Conservation (phyloP, 2,797 vertebrate species). For the Danio choprae region DNA sequence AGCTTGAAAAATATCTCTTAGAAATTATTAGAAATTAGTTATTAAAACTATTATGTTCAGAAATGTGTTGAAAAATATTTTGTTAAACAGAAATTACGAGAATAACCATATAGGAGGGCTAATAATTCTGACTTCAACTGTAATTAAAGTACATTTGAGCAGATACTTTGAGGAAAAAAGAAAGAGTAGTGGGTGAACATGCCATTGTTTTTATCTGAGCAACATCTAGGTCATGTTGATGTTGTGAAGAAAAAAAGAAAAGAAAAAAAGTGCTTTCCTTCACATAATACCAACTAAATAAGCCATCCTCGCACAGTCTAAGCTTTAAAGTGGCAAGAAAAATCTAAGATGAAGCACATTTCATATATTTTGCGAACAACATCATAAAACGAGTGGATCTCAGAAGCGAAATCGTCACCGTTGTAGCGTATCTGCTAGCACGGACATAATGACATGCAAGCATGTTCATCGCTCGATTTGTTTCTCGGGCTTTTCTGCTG, state of each 20-base stretch:
- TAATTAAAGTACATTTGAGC: no score
- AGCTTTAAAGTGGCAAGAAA: not conserved
- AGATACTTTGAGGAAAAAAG: not conserved
- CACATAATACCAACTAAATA: not conserved
- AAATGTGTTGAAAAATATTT: no score
- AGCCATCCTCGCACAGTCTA: not conserved
- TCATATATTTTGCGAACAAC: not conserved
- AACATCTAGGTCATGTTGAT: not conserved
- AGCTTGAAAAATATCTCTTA: no score
- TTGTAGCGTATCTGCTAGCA: not conserved
- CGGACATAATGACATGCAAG: conserved; percentile 35
- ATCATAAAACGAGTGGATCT: not conserved
- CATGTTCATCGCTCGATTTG: conserved; percentile 52
- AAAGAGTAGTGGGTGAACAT: not conserved
- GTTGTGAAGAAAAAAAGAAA: not conserved
- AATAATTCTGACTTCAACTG: no score
- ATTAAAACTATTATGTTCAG: no score
- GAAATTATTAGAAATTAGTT: no score
- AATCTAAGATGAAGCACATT: conserved; percentile 14
- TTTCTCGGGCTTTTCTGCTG: conserved; percentile 54
- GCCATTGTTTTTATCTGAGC: not conserved
- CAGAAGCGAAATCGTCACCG: conserved; percentile 9
- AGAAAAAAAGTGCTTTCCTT: not conserved
- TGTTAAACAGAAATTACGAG: no score
- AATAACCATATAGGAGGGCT: no score